These are phyloP conservation scores for Odontamblyopus rebecca DNA, from an alignment of 2,797 vertebrate genomes.

Conservation along the genomic window DNA sequence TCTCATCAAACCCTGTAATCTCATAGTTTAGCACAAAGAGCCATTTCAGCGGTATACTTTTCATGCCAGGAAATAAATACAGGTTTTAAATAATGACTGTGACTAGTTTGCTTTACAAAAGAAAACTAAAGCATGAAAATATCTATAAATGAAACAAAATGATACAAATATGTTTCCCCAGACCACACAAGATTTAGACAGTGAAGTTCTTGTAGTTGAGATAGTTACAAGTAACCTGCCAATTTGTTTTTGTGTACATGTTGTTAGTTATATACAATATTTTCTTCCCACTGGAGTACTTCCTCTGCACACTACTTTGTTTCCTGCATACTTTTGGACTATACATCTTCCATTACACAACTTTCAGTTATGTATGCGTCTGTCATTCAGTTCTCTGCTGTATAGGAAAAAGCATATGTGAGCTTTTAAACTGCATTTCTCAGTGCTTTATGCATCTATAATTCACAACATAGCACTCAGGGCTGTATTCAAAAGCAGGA, in stretches of 20 bases:
- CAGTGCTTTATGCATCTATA: constrained; percentile 22
- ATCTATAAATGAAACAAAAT: not conserved
- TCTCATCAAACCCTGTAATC: constrained; percentile 23
- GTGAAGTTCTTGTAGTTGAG: not conserved
- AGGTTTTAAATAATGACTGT: too few species aligned
- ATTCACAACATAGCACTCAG: constrained; percentile 8
- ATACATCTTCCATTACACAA: constrained; percentile 13
- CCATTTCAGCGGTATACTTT: constrained; percentile 29
- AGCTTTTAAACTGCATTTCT: constrained; percentile 18
- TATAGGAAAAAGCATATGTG: constrained; percentile 4
- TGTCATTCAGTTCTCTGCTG: not conserved
- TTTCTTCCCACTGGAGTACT: too few species aligned
- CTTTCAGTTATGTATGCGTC: not conserved
- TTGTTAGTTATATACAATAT: too few species aligned
- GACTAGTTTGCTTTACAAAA: not conserved
- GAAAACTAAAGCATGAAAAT: not conserved
- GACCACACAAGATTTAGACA: not conserved
- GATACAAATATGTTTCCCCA: not conserved
- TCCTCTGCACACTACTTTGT: too few species aligned
- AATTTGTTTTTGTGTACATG: not conserved
- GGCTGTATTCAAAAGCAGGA: not conserved
- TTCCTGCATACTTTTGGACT: too few species aligned
- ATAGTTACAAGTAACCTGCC: too few species aligned
- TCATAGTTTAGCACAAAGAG: constrained; percentile 25
- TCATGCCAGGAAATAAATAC: not conserved